These are phyloP conservation scores for Maccullochella peelii DNA, from an alignment of 2,113 vertebrate species.

Conservation along the genomic window DNA sequence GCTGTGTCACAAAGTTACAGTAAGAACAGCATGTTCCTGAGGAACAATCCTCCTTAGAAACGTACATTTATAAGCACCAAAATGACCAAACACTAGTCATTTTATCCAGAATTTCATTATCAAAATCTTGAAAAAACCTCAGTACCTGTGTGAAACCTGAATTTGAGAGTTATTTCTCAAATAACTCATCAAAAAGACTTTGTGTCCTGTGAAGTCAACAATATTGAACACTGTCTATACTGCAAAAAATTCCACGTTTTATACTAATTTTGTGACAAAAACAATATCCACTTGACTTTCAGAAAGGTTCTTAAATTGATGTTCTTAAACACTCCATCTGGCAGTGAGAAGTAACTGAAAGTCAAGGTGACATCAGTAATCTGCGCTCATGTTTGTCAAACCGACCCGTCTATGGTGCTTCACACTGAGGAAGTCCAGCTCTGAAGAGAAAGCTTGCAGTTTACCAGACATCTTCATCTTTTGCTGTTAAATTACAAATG, in stretches of 20 bases:
- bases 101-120: constrained; percentile 62
- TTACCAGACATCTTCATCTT: not conserved
- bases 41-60: constrained; percentile 55
- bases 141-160: constrained; percentile 58
- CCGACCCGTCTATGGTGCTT: not conserved
- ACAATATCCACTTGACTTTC: constrained; percentile 24
- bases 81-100: constrained; percentile 68
- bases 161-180: constrained; percentile 33
- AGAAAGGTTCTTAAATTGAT: constrained; percentile 27
- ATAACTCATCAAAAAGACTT: constrained; percentile 32
- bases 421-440: not conserved
- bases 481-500: not conserved
- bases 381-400: constrained; percentile 2
- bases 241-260: constrained; percentile 17
- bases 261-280: constrained; percentile 25
- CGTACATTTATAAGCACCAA: constrained; percentile 71
- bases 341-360: constrained; percentile 59
- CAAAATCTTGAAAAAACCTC: constrained; percentile 64
- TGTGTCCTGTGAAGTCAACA: constrained; percentile 22
- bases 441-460: not conserved
- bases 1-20: constrained; percentile 37
- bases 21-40: constrained; percentile 26
- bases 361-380: not conserved
- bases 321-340: constrained; percentile 33
- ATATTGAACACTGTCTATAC: constrained; percentile 48